Evolutionary conservation across 2,113 vertebrate species (phyloP).

Genomic region (Poeciliopsis retropinna): DNA sequence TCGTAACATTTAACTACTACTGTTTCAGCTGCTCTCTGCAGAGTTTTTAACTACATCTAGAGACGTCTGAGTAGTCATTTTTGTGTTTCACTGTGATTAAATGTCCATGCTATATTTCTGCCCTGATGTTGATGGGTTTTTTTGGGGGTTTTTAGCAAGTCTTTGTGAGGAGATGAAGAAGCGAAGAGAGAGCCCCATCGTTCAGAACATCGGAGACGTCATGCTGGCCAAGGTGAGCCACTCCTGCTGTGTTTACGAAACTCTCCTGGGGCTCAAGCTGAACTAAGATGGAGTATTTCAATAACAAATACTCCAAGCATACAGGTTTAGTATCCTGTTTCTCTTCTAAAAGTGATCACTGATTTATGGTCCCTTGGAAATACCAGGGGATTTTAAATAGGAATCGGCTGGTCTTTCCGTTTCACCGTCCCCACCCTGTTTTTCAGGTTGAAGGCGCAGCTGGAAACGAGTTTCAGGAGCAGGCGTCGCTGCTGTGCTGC

Average conservation of each 20-base stretch:
- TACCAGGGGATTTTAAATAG: too few relatives aligned
- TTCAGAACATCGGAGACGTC: constrained; percentile 88
- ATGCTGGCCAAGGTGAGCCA: constrained; percentile 88
- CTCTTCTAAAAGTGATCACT: background rate
- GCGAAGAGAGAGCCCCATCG: constrained; percentile 85
- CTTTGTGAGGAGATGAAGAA: constrained; percentile 91
- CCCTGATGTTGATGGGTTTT: background rate
- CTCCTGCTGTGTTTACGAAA: background rate
- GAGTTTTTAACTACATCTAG: too few relatives aligned
- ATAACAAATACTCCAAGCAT: background rate
- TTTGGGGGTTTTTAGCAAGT: constrained; percentile 83
- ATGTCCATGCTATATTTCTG: too few relatives aligned
- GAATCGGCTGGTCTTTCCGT: too few relatives aligned
- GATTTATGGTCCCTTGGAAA: background rate
- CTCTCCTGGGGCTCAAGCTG: background rate
- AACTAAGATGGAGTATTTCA: background rate
- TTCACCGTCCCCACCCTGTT: background rate
- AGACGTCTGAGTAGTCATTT: background rate
- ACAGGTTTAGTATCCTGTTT: background rate
- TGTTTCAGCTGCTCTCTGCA: too few relatives aligned
- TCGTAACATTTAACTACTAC: too few relatives aligned
- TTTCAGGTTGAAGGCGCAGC: constrained; percentile 86
- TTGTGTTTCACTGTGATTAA: background rate
- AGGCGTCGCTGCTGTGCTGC: constrained; percentile 88
- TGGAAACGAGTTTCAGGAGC: constrained; percentile 89